phyloP scores from a whole-genome alignment of 1,140 invertebrate species.

The Calephelis nemesis region DNA sequence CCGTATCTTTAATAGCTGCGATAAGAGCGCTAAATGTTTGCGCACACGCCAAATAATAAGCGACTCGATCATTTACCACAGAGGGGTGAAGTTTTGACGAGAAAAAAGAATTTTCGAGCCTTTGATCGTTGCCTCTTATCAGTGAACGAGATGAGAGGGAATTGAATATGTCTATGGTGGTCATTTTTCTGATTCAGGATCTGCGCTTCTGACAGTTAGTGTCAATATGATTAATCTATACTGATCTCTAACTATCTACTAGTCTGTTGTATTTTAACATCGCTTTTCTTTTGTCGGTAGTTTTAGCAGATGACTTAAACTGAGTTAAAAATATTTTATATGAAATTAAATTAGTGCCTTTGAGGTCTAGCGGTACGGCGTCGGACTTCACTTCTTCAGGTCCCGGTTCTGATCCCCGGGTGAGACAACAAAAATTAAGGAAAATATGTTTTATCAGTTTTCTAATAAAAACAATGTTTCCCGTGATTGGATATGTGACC shows the following conservation, averaged over 20 bases:
- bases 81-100: constrained; percentile 55
- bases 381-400: too few species aligned
- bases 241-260: neutral
- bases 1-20: constrained; percentile 73
- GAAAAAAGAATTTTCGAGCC: constrained; percentile 61
- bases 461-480: too few species aligned
- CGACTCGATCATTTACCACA: constrained; percentile 63
- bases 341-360: too few species aligned
- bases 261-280: neutral
- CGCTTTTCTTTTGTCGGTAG: too few species aligned
- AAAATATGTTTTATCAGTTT: too few species aligned
- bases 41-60: constrained; percentile 77
- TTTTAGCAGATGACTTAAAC: too few species aligned
- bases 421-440: too few species aligned
- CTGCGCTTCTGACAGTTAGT: neutral
- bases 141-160: constrained; percentile 54
- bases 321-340: too few species aligned
- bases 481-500: too few species aligned
- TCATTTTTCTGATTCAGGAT: constrained; percentile 30
- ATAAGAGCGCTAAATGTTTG: constrained; percentile 77
- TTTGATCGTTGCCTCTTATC: constrained; percentile 60
- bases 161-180: constrained; percentile 54
- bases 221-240: neutral
- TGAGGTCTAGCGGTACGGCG: too few species aligned
- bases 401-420: too few species aligned